A percentile compares a stretch with the other conserved stretches of the same genome.
These are phyloP conservation scores for Drosophila macrospina DNA, from an alignment of 2,888 invertebrate genomes.

Conservation along the genomic window DNA sequence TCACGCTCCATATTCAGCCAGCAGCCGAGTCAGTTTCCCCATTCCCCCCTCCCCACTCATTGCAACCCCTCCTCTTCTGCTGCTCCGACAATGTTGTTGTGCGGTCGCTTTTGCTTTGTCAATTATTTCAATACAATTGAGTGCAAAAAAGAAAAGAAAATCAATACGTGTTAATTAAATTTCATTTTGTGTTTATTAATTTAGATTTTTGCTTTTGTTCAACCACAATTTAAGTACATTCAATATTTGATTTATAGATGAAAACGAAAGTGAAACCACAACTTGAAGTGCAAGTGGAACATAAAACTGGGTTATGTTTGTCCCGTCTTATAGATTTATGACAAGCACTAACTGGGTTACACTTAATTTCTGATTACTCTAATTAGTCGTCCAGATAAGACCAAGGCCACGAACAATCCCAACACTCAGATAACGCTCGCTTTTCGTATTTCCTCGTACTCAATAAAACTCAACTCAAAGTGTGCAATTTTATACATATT, in stretches of 20 bases:
- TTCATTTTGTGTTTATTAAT: constrained; percentile 35
- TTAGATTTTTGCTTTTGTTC: constrained; percentile 12
- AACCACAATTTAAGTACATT: constrained; percentile 19
- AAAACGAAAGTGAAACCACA: constrained; percentile 4
- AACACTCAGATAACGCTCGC: constrained; percentile 17
- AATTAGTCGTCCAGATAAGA: constrained; percentile 42
- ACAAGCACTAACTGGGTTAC: constrained; percentile 44
- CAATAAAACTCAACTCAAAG: background rate
- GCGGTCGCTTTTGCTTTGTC: constrained; percentile 26
- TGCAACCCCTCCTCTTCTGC: no score
- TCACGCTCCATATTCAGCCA: constrained; percentile 33
- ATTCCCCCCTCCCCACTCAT: no score
- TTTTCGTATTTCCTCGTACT: background rate
- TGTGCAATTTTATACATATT: background rate
- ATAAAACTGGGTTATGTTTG: constrained; percentile 52
- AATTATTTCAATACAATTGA: constrained; percentile 48
- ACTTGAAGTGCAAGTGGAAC: constrained; percentile 5
- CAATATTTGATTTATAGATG: constrained; percentile 28
- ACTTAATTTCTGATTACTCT: constrained; percentile 9
- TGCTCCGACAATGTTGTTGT: background rate
- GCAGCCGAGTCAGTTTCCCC: background rate
- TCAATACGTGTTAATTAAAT: constrained; percentile 72
- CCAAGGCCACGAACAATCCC: constrained; percentile 12
- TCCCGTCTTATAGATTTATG: constrained; percentile 35
- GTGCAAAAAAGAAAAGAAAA: constrained; percentile 61